Base-by-base conservation (phyloP, 2,888 invertebrate species). In the Capitulum mitella region DNA sequence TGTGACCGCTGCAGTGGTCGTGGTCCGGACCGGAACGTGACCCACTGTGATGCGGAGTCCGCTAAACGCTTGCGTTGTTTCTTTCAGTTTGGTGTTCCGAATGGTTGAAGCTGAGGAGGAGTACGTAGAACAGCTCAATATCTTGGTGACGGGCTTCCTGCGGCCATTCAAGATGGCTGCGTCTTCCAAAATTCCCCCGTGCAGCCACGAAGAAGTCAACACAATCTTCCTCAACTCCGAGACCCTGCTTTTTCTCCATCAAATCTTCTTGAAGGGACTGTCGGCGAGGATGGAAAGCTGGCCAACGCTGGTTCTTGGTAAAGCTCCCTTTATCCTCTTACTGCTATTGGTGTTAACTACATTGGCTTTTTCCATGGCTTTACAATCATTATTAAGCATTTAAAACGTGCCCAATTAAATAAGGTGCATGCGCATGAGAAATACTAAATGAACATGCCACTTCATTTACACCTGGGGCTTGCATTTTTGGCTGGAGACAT, bases 131-230 rank as follows among this genome's bases (percentile, higher is more conserved):
- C 95, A 95, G 86, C 89, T 96, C 89, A 94, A 95, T 84, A 90
- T 92, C 81, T 87, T 93, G 64, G 92, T 93, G 32, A 92, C 94
- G 22, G 95, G 95, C 84, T 96, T 95, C 86, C 88, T 95, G 37
- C 89, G 95, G 51, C 94, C 94, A 0, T 93, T 95, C 86, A 92
- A 94, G 87, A 95, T 96, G 95, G 95, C 95, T 0, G 96, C 96
- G 40, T 94, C 87, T 83, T 94, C 94, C 19, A 95, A 95, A 86
- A 93, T 94, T 84, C 95, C 96, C 3, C 94, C 95, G 0, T 95
- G 95, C 85, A 91, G 93, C 0, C 96, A 96, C 85, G 95, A 96
- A 84, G 96, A 96, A 83, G 94, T 96, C 80, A 95, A 95, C 87
- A 95, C 95, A 79, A 95, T 96, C 83, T 96, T 95, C 87, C 88